Evolutionary conservation across 2,888 invertebrate genomes (phyloP).

Genomic region (Phyllotreta cruciferae): DNA sequence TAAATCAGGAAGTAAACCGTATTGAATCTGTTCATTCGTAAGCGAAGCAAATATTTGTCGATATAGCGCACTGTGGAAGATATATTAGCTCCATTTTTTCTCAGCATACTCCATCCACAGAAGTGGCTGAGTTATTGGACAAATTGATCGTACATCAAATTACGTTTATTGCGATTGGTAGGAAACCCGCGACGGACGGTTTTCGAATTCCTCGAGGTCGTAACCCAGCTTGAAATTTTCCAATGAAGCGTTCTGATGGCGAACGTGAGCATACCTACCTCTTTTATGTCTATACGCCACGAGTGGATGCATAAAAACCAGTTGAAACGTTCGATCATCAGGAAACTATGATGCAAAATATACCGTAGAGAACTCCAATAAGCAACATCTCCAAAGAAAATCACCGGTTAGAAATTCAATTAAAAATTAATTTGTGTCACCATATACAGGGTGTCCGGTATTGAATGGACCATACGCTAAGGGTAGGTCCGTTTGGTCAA

Average conservation of each 20-base stretch:
- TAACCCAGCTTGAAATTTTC: conserved; percentile 33
- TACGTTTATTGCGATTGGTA: not conserved
- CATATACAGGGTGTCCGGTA: no score
- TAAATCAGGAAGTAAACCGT: conserved; percentile 23
- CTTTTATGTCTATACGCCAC: conserved; percentile 22
- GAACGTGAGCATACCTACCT: conserved; percentile 29
- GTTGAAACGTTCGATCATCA: conserved; percentile 19
- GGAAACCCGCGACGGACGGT: conserved; percentile 1
- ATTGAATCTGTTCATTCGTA: conserved; percentile 18
- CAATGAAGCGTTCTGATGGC: conserved; percentile 25
- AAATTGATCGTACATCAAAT: conserved; percentile 2
- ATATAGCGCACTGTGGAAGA: not conserved
- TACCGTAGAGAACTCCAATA: no score
- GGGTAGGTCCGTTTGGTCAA: no score
- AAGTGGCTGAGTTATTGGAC: no score
- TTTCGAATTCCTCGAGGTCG: conserved; percentile 23
- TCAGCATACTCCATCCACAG: no score
- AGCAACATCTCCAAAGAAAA: no score
- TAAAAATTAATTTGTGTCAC: no score
- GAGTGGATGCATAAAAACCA: not conserved
- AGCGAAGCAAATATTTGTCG: conserved; percentile 12
- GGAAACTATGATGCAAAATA: conserved; percentile 8
- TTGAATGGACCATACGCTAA: no score
- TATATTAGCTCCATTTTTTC: not conserved
- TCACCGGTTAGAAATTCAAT: no score